These are phyloP conservation scores for Parnassius smintheus DNA, from an alignment of 2,888 invertebrate species.

Conservation along the genomic window DNA sequence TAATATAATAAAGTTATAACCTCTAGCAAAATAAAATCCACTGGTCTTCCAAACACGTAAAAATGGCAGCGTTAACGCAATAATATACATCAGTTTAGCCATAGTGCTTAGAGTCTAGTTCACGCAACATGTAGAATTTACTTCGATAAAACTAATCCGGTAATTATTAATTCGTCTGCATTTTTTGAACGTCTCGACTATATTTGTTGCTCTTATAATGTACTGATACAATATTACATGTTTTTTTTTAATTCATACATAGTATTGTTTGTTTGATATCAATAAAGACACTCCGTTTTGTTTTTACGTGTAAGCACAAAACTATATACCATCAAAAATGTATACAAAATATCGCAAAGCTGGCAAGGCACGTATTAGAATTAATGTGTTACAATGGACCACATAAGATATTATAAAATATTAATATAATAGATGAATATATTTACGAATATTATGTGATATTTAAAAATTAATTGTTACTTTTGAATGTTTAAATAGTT, in stretches of 20 bases:
- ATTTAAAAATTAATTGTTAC: constrained; percentile 69
- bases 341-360: neutral
- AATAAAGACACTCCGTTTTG: neutral
- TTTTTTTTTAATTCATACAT: neutral
- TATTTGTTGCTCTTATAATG: too few relatives aligned
- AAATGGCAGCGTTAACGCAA: neutral
- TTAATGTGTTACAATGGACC: constrained; percentile 63
- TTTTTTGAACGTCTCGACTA: too few relatives aligned
- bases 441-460: constrained; percentile 78
- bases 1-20: neutral
- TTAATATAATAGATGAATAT: constrained; percentile 54
- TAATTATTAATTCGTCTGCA: too few relatives aligned
- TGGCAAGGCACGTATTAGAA: constrained; percentile 53
- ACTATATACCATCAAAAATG: neutral
- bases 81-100: neutral
- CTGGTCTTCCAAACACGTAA: constrained; percentile 10
- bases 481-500: constrained; percentile 60
- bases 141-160: too few relatives aligned
- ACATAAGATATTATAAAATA: constrained; percentile 64
- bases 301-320: neutral
- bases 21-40: neutral
- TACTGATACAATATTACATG: too few relatives aligned
- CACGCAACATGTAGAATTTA: too few relatives aligned
- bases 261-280: constrained; percentile 2
- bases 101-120: neutral